These are phyloP conservation scores for Eudasyphora cyanicolor DNA, from an alignment of 2,888 invertebrate genomes.

Conservation along the genomic window DNA sequence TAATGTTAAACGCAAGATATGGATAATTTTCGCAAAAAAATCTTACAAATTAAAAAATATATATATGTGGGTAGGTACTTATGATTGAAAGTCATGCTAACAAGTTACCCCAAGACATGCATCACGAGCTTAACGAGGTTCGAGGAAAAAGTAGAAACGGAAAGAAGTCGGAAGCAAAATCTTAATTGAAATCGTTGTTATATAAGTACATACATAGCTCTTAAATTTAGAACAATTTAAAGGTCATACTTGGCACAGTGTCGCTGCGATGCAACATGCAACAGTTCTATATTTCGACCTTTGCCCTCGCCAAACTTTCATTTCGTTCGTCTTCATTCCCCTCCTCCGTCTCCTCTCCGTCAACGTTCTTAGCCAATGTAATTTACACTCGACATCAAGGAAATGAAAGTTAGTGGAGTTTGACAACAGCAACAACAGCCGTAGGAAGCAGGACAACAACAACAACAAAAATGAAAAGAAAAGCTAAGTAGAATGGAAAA, in stretches of 20 bases:
- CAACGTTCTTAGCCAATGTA: constrained; percentile 34
- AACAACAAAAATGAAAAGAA: constrained; percentile 23
- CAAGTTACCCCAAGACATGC: constrained; percentile 46
- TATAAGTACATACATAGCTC: constrained; percentile 39
- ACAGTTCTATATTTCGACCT: constrained; percentile 46
- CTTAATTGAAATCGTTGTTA: constrained; percentile 38
- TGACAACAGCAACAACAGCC: background rate
- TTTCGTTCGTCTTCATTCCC: constrained; percentile 13
- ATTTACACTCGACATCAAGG: constrained; percentile 34
- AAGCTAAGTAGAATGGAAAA: constrained; percentile 17
- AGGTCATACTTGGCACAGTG: background rate
- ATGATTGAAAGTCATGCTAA: constrained; percentile 30
- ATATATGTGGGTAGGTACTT: no score
- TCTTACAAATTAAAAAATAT: background rate
- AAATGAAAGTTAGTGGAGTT: constrained; percentile 14
- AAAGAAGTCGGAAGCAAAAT: background rate
- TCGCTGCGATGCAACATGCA: constrained; percentile 40
- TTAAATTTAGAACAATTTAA: constrained; percentile 19
- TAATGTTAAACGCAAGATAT: constrained; percentile 16
- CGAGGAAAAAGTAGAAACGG: constrained; percentile 19
- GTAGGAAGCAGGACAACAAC: background rate
- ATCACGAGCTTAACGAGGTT: constrained; percentile 41
- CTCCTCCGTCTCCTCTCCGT: background rate
- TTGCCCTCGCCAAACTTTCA: constrained; percentile 33
- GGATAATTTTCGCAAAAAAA: constrained; percentile 24